Evolutionary conservation across 2,797 vertebrate genomes (phyloP), one percentile per base, ranked within the genome.

Genomic region (Alectoris magna): DNA sequence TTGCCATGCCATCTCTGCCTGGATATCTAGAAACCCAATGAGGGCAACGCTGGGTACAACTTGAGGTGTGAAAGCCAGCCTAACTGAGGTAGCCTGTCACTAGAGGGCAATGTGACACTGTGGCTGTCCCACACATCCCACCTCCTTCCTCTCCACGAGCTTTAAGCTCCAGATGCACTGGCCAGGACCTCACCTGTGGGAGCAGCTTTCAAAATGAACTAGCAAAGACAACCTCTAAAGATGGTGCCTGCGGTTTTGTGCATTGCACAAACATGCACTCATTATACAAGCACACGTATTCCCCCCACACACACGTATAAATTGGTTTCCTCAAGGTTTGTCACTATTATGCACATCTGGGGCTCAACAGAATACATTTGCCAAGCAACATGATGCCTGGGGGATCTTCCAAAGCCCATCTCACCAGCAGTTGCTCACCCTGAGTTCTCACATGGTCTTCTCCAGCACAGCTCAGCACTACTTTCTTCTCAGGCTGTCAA

Each of bases 51-150:
- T 19, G 38, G 77, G 49, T 53, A 5, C 31, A 18, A 4, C 31
- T 13, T 2, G 62, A 26, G 66, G 38, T 5, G 64, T 49, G 38
- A 81, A 51, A 22, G 21, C 7, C 6, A 0, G 53, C 67, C 56
- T 64, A 5, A 43, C 6, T 6, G 3, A 70, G 56, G 43, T 55
- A 60, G 77, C 8, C 51, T 24, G 77, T 77, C 94, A 88, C 93
- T 87, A 91, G 93, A 93, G 90, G 91, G 91, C 91, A 95, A 90
- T 84, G 44, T 76, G 34, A 91, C 41, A 58, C 77, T 62, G 16
- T 0, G 12, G 10, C 80, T 82, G 84, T 38, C 56, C 91, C 74
- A 2, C 1, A 26, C 13, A n/a, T 15, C 51, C 11, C 69, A 9
- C 58, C 58, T 70, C 64, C 11, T 14, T 2, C 27, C 58, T 31